Base-by-base conservation (phyloP, 1,140 invertebrate genomes). In the Platyscapa corneri region DNA sequence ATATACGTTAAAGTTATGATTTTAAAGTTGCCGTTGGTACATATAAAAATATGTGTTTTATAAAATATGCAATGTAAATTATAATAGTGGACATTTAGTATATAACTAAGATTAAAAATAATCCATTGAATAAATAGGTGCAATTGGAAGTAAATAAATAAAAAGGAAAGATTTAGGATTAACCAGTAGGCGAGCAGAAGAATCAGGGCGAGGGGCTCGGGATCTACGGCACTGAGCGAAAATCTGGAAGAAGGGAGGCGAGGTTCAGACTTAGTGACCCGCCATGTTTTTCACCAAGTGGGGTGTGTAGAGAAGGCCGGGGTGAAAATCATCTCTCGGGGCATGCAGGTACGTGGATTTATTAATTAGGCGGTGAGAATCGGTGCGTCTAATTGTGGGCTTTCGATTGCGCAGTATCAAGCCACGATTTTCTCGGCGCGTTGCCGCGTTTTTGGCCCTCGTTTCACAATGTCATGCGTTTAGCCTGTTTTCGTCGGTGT, bases 311-410 rank as follows among this genome's bases (percentile, higher is more conserved):
- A 91, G 90, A 91, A 91, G 90, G 90, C 92, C 93, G 92, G 93
- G 92, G 92, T 93, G 92, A 92, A 93, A 92, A 92, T 93, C 92
- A 90, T 93, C 93, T 93, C 92, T 93, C 91, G 91, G 91, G 92
- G 91, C 89, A 93, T 93, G 92, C 92, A 93, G 92, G 93, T 93
- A 92, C 34, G 88, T 90, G 79, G 53, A 42, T 23, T 32, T 32
- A 42, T 64, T 49, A 14, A n/a, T 30, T 32, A 0, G n/a, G 6
- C 10, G 32, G 23, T 5, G 8, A 23, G 34, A 49, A 20, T 49
- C 8, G 34, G 14, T 72, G 5, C 6, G 1, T 3, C 30, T 1
- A 27, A 1, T 6, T 1, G 5, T 30, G 42, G 1, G 0, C 18
- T 6, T 5, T 34, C 32, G 39, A 34, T 0, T 30, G 16, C 0